Evolutionary conservation across 2,888 invertebrate species (phyloP), one percentile per base, ranked within the genome.

Genomic region (Xanthia togata): DNA sequence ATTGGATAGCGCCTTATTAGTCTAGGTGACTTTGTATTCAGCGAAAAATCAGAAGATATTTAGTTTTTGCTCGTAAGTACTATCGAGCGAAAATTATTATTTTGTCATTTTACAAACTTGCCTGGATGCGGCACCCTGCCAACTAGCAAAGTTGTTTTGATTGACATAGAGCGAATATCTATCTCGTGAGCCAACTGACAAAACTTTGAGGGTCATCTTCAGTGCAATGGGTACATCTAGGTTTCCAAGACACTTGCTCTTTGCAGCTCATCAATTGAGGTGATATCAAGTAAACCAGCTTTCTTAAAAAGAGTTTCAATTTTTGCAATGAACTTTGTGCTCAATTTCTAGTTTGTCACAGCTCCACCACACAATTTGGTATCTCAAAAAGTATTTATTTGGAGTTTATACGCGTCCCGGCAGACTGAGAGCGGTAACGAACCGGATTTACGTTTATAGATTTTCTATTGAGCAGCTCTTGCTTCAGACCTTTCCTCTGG

Each of bases 381-480:
- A 9, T 81, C 55, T 26, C 38, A 65, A 55, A 80, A 47, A 64
- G 69, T 55, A 70, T 70, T 70, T 76, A 82, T 79, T 83, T 59
- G 44, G 73, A 41, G 73, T 71, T 69, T 71, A n/a, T 35, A 64
- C 23, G 41, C 60, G 73, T 60, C 82, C 63, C 41, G 26, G 44
- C 17, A 41, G 64, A 72, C 75, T 47, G 35, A 70, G 41, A 57
- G 73, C 60, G 73, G 79, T 73, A 83, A 83, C 76, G 73, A 79
- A 80, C 57, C 64, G 76, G 83, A 76, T 83, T 83, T 83, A 73
- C 53, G 23, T 69, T 76, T 71, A 79, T 83, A 70, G 83, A 76
- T 83, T 83, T 83, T 69, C 80, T 76, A 83, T 83, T 83, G 76
- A 79, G 75, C 75, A 47, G 41, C 41, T 62, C 17, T 63, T 53